Evolutionary conservation across 2,797 vertebrate genomes (phyloP), one percentile per base, ranked within the genome.

Genomic region (Rhabdomys pumilio): DNA sequence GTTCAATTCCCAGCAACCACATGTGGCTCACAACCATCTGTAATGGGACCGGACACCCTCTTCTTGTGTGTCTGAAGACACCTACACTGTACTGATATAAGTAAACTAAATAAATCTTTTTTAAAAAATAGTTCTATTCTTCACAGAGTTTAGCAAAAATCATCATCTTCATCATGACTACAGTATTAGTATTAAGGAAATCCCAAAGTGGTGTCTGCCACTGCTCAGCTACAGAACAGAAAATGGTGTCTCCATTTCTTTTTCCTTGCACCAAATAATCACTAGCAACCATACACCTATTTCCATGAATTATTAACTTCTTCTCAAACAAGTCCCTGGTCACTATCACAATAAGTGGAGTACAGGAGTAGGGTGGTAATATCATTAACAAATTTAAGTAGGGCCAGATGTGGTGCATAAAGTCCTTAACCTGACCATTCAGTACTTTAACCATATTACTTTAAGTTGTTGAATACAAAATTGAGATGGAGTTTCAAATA

Each of bases 381-480:
- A 38, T 29, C 31, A 91, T 31, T 79, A 67, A 85, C 20, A 67
- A 53, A 82, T 57, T 57, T 72, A 72, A 59, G 53, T 13, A 67
- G 29, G 44, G 12, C 44, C 61, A 84, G 82, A 22, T 47, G 29
- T 84, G 29, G 38, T 47, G 15, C 44, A 92, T 94, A 55, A 93
- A 93, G 59, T 57, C 44, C 55, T n/a, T 92, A 90, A 89, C 17
- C 85, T 73, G 53, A 22, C 17, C 55, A 41, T 55, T 93, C 73
- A 41, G 79, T 50, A 92, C 61, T 95, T 53, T 50, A 19, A 94
- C 65, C 57, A 94, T 80, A 89, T 73, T 59, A 86, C 89, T 92
- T 92, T 96, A 96, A 96, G 59, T 73, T 53, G 13, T 84, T 91
- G 92, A 94, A 76, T 75, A 93, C 72, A 93, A 95, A 96, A 85